Evolutionary conservation across 1,140 invertebrate species (phyloP).

Genomic region (Heliconius melpomene): DNA sequence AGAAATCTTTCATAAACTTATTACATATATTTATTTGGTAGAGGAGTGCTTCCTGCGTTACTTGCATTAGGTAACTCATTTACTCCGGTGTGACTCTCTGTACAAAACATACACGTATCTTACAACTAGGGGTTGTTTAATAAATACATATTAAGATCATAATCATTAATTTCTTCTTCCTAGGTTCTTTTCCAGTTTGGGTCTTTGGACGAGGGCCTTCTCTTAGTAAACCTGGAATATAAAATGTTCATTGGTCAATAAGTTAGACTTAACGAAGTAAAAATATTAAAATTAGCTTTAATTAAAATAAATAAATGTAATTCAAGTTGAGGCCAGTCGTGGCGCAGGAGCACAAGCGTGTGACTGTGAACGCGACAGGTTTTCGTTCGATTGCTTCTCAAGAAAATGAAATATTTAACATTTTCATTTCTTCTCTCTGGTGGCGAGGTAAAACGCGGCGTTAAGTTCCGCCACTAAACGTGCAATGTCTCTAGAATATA

Average conservation of each 20-base stretch:
- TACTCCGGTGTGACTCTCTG: slow-evolving; percentile 48
- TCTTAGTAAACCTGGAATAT: slow-evolving; percentile 68
- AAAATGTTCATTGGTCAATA: neutral
- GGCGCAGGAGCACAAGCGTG: too few species aligned
- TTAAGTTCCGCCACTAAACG: too few species aligned
- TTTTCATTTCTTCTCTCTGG: too few species aligned
- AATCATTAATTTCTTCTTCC: slow-evolving; percentile 16
- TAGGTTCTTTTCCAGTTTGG: neutral
- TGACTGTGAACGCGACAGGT: too few species aligned
- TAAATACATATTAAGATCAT: slow-evolving; percentile 66
- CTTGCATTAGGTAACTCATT: slow-evolving; percentile 53
- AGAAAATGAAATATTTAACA: too few species aligned
- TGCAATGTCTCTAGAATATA: too few species aligned
- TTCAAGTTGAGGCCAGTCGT: too few species aligned
- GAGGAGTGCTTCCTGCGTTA: slow-evolving; percentile 18
- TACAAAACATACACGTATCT: slow-evolving; percentile 56
- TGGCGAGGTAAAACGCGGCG: too few species aligned
- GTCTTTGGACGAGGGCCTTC: slow-evolving; percentile 16
- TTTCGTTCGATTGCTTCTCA: too few species aligned
- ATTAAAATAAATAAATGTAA: neutral
- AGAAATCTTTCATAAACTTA: neutral
- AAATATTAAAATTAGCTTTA: neutral
- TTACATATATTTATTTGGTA: neutral
- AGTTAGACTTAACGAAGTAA: neutral
- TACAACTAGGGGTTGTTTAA: slow-evolving; percentile 50